phyloP scores from a whole-genome alignment of 2,888 invertebrate species.

The Synanthedon tipuliformis region DNA sequence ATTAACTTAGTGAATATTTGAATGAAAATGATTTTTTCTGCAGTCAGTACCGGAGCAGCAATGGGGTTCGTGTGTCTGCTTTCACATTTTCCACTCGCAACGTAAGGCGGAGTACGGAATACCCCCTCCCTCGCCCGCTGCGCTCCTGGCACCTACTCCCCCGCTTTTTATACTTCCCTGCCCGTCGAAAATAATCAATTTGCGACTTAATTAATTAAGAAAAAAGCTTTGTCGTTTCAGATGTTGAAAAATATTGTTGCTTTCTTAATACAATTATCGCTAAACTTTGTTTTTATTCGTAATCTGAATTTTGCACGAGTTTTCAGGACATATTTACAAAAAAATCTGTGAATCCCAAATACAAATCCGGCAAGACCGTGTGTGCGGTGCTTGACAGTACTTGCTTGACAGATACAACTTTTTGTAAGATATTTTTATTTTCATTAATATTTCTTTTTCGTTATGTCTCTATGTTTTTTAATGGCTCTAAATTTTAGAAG shows the following conservation, averaged over 20 bases:
- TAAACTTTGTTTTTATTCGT: neutral
- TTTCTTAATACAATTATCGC: neutral
- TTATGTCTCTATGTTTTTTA: too few relatives aligned
- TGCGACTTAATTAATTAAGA: slow-evolving; percentile 69
- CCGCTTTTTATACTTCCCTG: slow-evolving; percentile 64
- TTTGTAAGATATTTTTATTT: too few relatives aligned
- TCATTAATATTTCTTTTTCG: too few relatives aligned
- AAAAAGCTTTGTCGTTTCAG: slow-evolving; percentile 30
- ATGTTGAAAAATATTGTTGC: neutral
- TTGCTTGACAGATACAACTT: too few relatives aligned
- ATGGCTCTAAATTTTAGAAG: too few relatives aligned
- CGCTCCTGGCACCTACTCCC: slow-evolving; percentile 54
- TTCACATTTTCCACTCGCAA: slow-evolving; percentile 68
- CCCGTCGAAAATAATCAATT: slow-evolving; percentile 68
- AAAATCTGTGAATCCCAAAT: too few relatives aligned
- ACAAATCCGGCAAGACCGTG: too few relatives aligned
- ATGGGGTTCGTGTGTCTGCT: slow-evolving; percentile 70
- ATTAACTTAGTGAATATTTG: neutral
- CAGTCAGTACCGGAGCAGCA: slow-evolving; percentile 46
- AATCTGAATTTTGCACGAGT: too few relatives aligned
- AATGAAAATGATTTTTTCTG: slow-evolving; percentile 22
- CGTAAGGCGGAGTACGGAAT: slow-evolving; percentile 50
- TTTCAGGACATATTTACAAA: too few relatives aligned
- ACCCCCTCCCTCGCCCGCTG: slow-evolving; percentile 29
- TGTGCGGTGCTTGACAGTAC: too few relatives aligned